phyloP scores from a whole-genome alignment of 2,888 invertebrate species.

The Drosophila rubida region DNA sequence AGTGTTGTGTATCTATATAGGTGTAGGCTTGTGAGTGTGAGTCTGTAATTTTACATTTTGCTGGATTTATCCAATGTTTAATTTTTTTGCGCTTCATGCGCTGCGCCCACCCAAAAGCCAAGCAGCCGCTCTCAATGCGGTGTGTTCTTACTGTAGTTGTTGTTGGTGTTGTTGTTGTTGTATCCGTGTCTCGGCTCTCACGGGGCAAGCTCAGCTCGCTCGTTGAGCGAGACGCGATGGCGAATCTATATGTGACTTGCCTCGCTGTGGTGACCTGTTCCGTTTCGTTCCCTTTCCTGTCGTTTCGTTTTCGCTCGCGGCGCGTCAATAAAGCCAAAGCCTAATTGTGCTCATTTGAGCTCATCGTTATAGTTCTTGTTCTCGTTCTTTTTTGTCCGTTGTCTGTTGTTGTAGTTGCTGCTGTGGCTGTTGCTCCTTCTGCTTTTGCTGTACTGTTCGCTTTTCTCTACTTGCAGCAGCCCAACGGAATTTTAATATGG shows the following conservation, averaged over 20 bases:
- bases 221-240: constrained; percentile 62
- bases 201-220: constrained; percentile 55
- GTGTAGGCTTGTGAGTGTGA: constrained; percentile 40
- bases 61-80: constrained; percentile 77
- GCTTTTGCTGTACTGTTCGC: constrained; percentile 41
- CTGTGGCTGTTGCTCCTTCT: constrained; percentile 45
- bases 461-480: constrained; percentile 48
- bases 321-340: constrained; percentile 75
- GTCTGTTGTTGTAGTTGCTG: constrained; percentile 18
- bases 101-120: constrained; percentile 65
- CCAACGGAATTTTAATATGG: constrained; percentile 21
- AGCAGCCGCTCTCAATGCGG: constrained; percentile 39
- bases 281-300: constrained; percentile 38
- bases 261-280: constrained; percentile 67
- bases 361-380: constrained; percentile 39
- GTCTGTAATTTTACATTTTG: constrained; percentile 75
- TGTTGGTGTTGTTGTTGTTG: not conserved
- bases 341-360: constrained; percentile 79
- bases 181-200: constrained; percentile 51
- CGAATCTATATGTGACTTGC: constrained; percentile 58
- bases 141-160: constrained; percentile 5
- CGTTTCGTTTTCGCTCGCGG: constrained; percentile 38
- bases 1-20: constrained; percentile 47
- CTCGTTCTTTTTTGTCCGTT: constrained; percentile 9
- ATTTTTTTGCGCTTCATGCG: constrained; percentile 59